Conservation (phyloP, 2,888 invertebrate species). For the Euplagia quadripunctaria region DNA sequence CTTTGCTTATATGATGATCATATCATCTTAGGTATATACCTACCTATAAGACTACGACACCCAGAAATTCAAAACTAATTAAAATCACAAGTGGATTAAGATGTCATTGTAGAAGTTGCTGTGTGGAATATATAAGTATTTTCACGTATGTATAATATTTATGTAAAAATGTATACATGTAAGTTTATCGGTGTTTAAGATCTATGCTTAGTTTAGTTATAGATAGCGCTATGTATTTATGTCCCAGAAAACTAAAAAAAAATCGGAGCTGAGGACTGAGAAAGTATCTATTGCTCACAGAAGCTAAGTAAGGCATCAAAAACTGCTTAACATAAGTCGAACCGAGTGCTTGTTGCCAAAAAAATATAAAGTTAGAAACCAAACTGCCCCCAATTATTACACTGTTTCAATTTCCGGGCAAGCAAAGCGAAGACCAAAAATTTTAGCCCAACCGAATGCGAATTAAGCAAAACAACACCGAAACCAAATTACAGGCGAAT, state of each 20-base stretch:
- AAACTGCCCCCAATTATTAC: conserved; percentile 21
- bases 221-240: neutral
- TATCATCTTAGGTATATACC: neutral
- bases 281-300: too few species aligned
- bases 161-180: fast-evolving
- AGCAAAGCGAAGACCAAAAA: conserved; percentile 18
- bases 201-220: neutral
- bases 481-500: conserved; percentile 55
- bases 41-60: neutral
- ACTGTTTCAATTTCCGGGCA: conserved; percentile 14
- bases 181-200: neutral
- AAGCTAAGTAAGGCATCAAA: too few species aligned
- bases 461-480: conserved; percentile 40
- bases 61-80: neutral
- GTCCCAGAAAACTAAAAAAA: too few species aligned
- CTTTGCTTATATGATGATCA: too few species aligned
- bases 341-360: neutral
- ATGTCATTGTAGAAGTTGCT: neutral
- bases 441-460: conserved; percentile 19
- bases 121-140: neutral
- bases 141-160: neutral
- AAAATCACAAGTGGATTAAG: neutral
- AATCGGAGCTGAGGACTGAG: too few species aligned
- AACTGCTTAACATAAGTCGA: neutral
- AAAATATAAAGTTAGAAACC: neutral